Evolutionary conservation across 2,888 invertebrate genomes (phyloP).

Genomic region (Agrilus biguttatus): DNA sequence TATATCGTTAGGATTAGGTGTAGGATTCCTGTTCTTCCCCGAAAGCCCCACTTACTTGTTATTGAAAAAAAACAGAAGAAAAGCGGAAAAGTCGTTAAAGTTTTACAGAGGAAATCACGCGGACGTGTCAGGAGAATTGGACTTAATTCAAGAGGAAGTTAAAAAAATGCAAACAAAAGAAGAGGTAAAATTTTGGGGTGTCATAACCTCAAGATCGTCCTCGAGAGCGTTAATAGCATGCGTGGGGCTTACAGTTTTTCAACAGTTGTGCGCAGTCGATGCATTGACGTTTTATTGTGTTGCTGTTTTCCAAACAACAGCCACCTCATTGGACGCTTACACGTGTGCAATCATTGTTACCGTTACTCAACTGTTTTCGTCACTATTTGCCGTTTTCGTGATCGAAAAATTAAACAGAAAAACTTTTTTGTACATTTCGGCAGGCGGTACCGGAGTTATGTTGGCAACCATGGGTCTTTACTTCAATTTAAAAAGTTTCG

Average conservation of each 20-base stretch:
- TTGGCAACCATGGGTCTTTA: neutral
- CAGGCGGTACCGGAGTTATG: conserved; percentile 3
- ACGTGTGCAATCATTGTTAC: conserved; percentile 62
- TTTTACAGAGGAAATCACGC: conserved; percentile 55
- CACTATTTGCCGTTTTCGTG: conserved; percentile 48
- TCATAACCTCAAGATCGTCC: conserved; percentile 44
- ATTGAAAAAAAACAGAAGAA: conserved; percentile 35
- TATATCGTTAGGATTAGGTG: conserved; percentile 45
- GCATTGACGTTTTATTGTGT: conserved; percentile 65
- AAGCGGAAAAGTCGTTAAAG: conserved; percentile 45
- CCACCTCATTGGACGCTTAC: conserved; percentile 43
- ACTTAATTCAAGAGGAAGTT: conserved; percentile 44
- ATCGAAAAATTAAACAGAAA: conserved; percentile 66
- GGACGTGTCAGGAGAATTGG: conserved; percentile 44
- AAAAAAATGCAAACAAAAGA: conserved; percentile 36
- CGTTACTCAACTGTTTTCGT: conserved; percentile 57
- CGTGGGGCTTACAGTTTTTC: conserved; percentile 65
- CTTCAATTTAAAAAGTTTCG: too few species aligned
- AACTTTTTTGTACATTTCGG: conserved; percentile 21
- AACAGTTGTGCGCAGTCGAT: conserved; percentile 65
- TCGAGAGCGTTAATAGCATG: conserved; percentile 56
- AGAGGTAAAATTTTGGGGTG: conserved; percentile 37
- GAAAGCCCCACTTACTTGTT: conserved; percentile 57
- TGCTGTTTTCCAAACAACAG: conserved; percentile 54
- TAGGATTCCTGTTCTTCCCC: conserved; percentile 52